phyloP scores from a whole-genome alignment of 1,140 invertebrate genomes.

The Drosophila prosaltans region DNA sequence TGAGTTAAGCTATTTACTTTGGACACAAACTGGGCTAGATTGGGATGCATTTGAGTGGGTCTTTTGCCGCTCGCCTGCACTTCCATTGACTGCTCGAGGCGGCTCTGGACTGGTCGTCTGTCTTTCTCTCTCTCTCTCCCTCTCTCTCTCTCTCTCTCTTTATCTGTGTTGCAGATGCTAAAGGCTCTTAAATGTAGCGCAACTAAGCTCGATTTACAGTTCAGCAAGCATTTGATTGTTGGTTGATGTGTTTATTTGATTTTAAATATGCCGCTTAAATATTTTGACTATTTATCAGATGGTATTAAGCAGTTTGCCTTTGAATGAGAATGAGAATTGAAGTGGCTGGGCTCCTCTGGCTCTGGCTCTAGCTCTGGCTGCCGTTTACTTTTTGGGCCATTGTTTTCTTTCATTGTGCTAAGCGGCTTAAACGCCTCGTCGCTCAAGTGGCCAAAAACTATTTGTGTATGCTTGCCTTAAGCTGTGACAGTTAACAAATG shows the following conservation, averaged over 20 bases:
- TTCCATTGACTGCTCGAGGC: conserved; percentile 31
- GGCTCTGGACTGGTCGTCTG: conserved; percentile 5
- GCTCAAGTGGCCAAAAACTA: conserved; percentile 29
- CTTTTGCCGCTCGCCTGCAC: conserved; percentile 61
- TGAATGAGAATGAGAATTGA: conserved; percentile 25
- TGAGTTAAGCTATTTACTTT: conserved; percentile 67
- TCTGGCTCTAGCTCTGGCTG: too few species aligned
- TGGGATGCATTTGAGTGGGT: conserved; percentile 63
- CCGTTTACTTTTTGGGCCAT: conserved; percentile 17
- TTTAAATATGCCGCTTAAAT: conserved; percentile 80
- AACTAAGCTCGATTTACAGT: conserved; percentile 79
- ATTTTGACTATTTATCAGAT: conserved; percentile 72
- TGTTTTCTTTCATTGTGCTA: conserved; percentile 49
- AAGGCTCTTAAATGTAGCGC: conserved; percentile 65
- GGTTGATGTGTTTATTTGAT: conserved; percentile 79
- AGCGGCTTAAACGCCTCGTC: conserved; percentile 75
- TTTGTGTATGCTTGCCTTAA: conserved; percentile 42
- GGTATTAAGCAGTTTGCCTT: conserved; percentile 46
- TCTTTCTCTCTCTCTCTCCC: too few species aligned
- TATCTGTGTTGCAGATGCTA: conserved; percentile 17
- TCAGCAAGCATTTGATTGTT: conserved; percentile 74
- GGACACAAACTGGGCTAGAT: conserved; percentile 43
- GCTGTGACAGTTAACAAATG: conserved; percentile 76
- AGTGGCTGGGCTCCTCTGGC: conserved; percentile 41
- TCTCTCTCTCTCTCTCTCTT: too few species aligned